These are phyloP conservation scores for Abrostola tripartita DNA, from an alignment of 2,888 invertebrate species.

Conservation along the genomic window DNA sequence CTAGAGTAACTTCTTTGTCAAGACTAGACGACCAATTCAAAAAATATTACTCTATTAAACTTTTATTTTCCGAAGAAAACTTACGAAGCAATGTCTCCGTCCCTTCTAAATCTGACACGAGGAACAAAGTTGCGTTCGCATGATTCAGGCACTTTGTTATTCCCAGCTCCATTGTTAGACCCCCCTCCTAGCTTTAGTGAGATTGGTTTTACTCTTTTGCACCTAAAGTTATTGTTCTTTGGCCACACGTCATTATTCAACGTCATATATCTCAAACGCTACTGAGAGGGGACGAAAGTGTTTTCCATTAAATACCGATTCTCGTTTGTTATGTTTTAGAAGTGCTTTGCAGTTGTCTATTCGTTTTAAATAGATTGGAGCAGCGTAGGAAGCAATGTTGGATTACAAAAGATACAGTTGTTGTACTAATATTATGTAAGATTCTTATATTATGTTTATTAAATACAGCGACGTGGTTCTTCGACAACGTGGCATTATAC, in stretches of 20 bases:
- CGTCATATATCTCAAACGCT: slow-evolving; percentile 78
- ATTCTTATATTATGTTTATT: background rate
- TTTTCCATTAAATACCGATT: slow-evolving; percentile 76
- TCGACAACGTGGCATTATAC: background rate
- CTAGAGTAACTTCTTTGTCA: slow-evolving; percentile 41
- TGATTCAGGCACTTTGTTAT: slow-evolving; percentile 63
- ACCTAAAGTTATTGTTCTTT: slow-evolving; percentile 84
- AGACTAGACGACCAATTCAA: slow-evolving; percentile 55
- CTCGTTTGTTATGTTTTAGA: slow-evolving; percentile 55
- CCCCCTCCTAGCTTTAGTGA: slow-evolving; percentile 72
- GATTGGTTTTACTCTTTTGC: slow-evolving; percentile 84
- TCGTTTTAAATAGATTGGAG: background rate
- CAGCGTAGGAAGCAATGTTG: background rate
- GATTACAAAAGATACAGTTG: no score
- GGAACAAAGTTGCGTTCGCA: slow-evolving; percentile 57
- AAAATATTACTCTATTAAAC: slow-evolving; percentile 55
- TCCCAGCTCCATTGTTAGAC: slow-evolving; percentile 68
- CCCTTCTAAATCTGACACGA: slow-evolving; percentile 50
- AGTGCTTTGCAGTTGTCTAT: slow-evolving; percentile 8
- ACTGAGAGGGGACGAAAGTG: slow-evolving; percentile 76
- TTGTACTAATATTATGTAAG: no score
- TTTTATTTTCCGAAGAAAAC: slow-evolving; percentile 46
- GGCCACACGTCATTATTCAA: slow-evolving; percentile 83
- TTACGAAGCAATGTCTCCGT: slow-evolving; percentile 42
- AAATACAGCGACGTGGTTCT: background rate